Base-by-base conservation (phyloP, 2,797 vertebrate species). In the Tiaroga cobitis region DNA sequence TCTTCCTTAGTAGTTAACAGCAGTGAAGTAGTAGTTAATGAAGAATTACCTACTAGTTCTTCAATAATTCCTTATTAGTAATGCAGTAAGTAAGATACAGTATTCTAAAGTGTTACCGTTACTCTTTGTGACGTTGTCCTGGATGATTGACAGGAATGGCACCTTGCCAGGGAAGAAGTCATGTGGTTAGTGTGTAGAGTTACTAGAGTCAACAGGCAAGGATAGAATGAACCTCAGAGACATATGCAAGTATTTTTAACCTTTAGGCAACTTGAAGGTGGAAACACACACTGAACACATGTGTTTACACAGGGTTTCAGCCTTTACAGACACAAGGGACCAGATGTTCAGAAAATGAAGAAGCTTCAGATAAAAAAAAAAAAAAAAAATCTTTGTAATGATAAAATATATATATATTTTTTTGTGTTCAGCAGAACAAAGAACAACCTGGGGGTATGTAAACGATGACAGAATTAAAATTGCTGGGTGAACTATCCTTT, bases 171-270 rank as follows among this genome's bases (percentile, higher is more conserved):
- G 56, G 19, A 49, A 26, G 26, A 54, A 39, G 82, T 76, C 43
- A 67, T 39, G 59, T 49, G 72, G 59, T 75, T 76, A 39, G 41
- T 29, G 24, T 67, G 59, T 67, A 37, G 18, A 41, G 43, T 65
- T 83, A 65, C 59, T 10, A 49, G n/a, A 74, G 39, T 8, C 69
- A 39, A 29, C 72, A 21, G 29, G 21, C 59, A 67, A 37, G 39
- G 15, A 19, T 41, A 83, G 41, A 81, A 73, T 46, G 37, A 13
- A 73, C 19, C 21, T 43, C 13, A 51, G 79, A 80, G 63, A 80
- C n/a, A 29, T 54, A 19, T 18, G 13, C 34, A 46, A 19, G 24
- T 54, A 8, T 54, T 49, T 37, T 3, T 81, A 65, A 81, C 79
- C 46, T 54, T 81, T 26, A 16, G 18, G 3, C 7, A 16, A 63